Base-by-base conservation (phyloP, 35 echinoderm and acorn worm genomes). In the Ophiothrix spiculata region DNA sequence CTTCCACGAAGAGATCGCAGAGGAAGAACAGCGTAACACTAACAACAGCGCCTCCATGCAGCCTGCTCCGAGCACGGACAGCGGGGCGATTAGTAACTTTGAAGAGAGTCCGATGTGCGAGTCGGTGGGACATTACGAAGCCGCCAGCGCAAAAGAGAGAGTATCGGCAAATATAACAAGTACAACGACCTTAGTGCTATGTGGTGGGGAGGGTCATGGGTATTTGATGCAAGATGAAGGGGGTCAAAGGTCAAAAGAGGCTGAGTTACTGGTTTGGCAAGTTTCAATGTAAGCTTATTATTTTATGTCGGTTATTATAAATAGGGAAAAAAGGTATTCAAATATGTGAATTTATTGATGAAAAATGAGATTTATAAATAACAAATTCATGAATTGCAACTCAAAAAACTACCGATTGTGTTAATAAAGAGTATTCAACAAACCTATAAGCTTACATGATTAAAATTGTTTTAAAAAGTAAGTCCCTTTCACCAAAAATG, bases 221-320 rank as follows among this genome's bases (percentile, higher is more conserved):
- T 99, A 99, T 77, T 69, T 99, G 36, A 94, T 91, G 86, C 79
- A 80, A 38, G 83, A 89, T 13, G 86, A 63, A 23, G 82, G 39
- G 10, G 86, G 77, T 39, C 78, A 92, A 16, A 89, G 85, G 41
- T 73, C 85, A 32, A 83, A 87, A 60, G 92, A 94, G 80, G 88
- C 96, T 8, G 85, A 89, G 75, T 83, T 99, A n/a, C 84, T 99
- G 4, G 89, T 93, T 39, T 99, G 96, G 96, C 96, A 99, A 75
- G 92, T 99, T 0, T 97, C 94, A 25, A 97, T 90, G 87, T 94
- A 82, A 31, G 31, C n/a, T n/a, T n/a, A n/a, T n/a, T n/a, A 75
- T 75, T 75, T 33, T 31, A 15, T 31, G 73, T 75, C 8, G 2
- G 8, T 31, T 31, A 4, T 31, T 75, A 33, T 33, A 6, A 33